Evolutionary conservation across 1,140 invertebrate species (phyloP), one percentile per base, ranked within the genome.

Genomic region (Pachypsylla venusta): DNA sequence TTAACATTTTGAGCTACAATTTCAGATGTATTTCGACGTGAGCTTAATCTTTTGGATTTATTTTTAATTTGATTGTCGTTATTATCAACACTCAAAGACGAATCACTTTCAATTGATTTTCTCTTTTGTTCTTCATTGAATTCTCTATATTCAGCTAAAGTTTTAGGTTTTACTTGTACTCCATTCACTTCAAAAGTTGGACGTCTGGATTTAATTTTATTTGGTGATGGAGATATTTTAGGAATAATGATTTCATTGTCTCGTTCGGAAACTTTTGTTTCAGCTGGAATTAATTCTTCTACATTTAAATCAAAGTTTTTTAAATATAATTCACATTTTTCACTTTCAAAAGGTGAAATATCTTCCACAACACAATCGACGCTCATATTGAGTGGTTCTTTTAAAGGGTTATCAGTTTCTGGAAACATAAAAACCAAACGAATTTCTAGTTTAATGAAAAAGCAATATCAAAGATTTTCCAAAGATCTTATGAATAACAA

Each of bases 341-440:
- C 42, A n/a, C 42, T 48, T 48, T 48, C 42, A n/a, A 48, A 48
- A 10, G 42, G 42, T n/a, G 42, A 48, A 22, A 48, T 19, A n/a
- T 48, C 42, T 22, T 48, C 22, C 30, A 10, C 30, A 10, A 35
- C 7, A 35, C n/a, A 10, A 19, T 4, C 22, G 42, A 22, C 22
- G 22, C 42, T 19, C 16, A 48, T 48, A 22, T 19, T n/a, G 42
- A 48, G 16, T 10, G 42, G 42, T 19, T 48, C 42, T 48, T 48
- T 22, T 22, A 48, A 19, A 22, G n/a, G 16, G 42, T 48, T 48
- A n/a, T n/a, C n/a, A n/a, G n/a, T n/a, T 48, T 22, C 42, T 48
- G 42, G n/a, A 48, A 48, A 5, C 42, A 48, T 19, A 35, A 16
- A 35, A 35, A 35, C 16, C 30, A 35, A n/a, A n/a, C n/a, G n/a